Base-by-base conservation (phyloP, 2,113 vertebrate species). In the Mugil cephalus region DNA sequence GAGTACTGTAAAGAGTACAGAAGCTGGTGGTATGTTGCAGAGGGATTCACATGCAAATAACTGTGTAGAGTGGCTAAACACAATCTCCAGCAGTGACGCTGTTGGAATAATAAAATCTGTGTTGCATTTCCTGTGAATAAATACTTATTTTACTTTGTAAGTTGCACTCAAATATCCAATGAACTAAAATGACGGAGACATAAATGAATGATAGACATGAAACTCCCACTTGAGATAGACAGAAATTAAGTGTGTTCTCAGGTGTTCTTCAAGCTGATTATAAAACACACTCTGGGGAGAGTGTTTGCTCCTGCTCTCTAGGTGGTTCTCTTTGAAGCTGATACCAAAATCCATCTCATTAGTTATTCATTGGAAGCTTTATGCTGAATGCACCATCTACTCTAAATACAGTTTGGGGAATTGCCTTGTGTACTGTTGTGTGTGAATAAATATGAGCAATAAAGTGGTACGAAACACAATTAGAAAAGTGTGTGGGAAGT, bases 341-440 rank as follows among this genome's bases (percentile, higher is more conserved):
- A 73, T 48, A 54, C 52, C 40, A 59, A 66, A 64, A 38, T 53
- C 43, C 30, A 53, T 19, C 54, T 79, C 53, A 65, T 72, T 61
- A 72, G 69, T 68, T 60, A 62, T 73, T 80, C 69, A 74, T 55
- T 77, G 62, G 47, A 64, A 43, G 55, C 46, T 21, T 15, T 30
- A 53, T 52, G 62, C 62, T 61, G 40, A 62, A 62, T 21, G 50
- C 77, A 61, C 55, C 48, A 35, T 48, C 46, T 24, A 40, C 54
- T 39, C 17, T 68, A 56, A 74, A 43, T 48, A 54, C 50, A 38
- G 48, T 48, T 45, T 39, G 43, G 45, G 66, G 66, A 63, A 56
- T 67, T 68, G 14, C 21, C 55, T 61, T 62, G 34, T 51, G 24
- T 55, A 11, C 35, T 30, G 13, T 47, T 56, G 51, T 42, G 17